These are phyloP conservation scores for Lontra canadensis DNA, from an alignment of 2,113 vertebrate genomes.

Conservation along the genomic window DNA sequence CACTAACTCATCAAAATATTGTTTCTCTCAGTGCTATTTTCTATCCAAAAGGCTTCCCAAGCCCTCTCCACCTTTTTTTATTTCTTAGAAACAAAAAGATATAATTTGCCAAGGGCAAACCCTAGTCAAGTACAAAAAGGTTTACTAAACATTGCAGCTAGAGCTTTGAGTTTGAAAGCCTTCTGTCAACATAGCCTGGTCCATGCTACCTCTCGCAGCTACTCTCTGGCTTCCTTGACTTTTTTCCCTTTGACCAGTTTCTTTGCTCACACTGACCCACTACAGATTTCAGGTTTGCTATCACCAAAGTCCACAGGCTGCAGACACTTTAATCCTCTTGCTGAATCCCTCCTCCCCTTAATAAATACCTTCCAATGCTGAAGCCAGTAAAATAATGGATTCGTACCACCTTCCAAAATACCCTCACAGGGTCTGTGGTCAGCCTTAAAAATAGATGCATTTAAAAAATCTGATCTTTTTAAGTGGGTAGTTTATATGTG, in stretches of 20 bases:
- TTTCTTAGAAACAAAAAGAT: conserved; percentile 70
- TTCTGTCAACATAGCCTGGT: background rate
- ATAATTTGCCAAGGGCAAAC: conserved; percentile 24
- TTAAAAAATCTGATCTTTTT: background rate
- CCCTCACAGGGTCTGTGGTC: background rate
- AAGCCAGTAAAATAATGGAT: background rate
- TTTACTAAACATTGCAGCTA: background rate
- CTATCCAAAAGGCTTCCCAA: conserved; percentile 65
- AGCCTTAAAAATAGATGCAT: background rate
- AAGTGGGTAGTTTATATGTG: background rate
- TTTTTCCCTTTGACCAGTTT: background rate
- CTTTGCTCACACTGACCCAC: background rate
- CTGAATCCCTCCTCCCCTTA: background rate
- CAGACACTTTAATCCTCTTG: background rate
- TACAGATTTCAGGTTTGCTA: background rate
- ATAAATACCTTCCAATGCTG: background rate
- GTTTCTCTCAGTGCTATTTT: conserved; percentile 74
- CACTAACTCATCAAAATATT: conserved; percentile 82
- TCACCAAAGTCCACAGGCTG: background rate
- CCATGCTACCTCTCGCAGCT: background rate
- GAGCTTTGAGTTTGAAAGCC: background rate
- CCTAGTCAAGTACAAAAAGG: conserved; percentile 13
- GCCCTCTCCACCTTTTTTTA: conserved; percentile 9
- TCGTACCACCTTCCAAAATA: background rate
- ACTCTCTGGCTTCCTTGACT: background rate